phyloP scores from a whole-genome alignment of 2,888 invertebrate genomes.

The Sturmia bella region DNA sequence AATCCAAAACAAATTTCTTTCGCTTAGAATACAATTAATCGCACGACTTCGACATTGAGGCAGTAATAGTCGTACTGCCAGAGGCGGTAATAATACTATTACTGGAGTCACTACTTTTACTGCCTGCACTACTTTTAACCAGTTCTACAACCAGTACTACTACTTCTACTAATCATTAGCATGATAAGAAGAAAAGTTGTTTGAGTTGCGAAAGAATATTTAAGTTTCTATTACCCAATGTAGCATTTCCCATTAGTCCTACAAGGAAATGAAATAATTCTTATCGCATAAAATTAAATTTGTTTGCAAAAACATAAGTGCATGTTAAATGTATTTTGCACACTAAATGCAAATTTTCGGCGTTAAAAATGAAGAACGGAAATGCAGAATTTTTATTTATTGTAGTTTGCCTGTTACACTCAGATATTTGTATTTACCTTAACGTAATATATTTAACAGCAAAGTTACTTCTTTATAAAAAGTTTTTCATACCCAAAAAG shows the following conservation, averaged over 20 bases:
- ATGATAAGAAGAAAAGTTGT: too few species aligned
- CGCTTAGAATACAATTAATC: too few species aligned
- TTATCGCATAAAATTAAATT: constrained; percentile 32
- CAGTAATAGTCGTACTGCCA: too few species aligned
- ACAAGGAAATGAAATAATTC: constrained; percentile 46
- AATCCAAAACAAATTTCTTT: too few species aligned
- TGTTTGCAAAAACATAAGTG: constrained; percentile 25
- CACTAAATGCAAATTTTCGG: constrained; percentile 40
- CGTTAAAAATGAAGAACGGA: constrained; percentile 56
- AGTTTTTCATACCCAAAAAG: constrained; percentile 1
- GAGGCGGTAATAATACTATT: too few species aligned
- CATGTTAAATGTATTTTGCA: constrained; percentile 60
- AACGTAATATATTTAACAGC: constrained; percentile 1
- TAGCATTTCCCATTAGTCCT: constrained; percentile 10
- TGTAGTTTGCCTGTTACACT: constrained; percentile 50
- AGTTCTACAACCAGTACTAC: too few species aligned
- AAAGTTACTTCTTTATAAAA: constrained; percentile 19
- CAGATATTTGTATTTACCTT: constrained; percentile 6
- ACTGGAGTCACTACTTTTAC: too few species aligned
- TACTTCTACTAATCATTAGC: too few species aligned
- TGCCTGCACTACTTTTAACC: too few species aligned
- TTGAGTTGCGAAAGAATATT: too few species aligned
- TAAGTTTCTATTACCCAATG: background rate
- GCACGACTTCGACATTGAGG: too few species aligned
- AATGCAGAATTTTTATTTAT: constrained; percentile 58